phyloP scores from a whole-genome alignment of 2,888 invertebrate genomes.

The Sepiola atlantica region DNA sequence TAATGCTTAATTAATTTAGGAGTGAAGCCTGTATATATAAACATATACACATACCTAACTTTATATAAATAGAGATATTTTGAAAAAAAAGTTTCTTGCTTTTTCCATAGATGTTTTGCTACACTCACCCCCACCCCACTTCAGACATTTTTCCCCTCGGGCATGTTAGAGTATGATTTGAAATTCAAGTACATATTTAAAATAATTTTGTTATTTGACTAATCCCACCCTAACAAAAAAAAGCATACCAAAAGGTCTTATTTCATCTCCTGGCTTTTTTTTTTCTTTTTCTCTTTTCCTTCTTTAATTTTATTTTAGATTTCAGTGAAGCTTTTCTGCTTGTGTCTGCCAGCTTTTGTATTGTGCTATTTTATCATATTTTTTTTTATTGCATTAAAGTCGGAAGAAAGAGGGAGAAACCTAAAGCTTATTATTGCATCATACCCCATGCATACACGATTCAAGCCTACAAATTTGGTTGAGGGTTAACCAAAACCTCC shows the following conservation, averaged over 20 bases:
- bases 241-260: background rate
- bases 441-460: background rate
- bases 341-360: conserved; percentile 10
- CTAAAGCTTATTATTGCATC: background rate
- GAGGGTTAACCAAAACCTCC: background rate
- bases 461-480: background rate
- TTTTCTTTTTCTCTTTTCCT: background rate
- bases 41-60: too few relatives aligned
- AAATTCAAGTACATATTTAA: conserved; percentile 8
- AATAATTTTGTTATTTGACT: background rate
- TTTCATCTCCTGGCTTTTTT: background rate
- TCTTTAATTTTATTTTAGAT: background rate
- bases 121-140: background rate
- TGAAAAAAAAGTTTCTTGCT: background rate
- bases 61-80: background rate
- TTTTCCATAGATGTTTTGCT: background rate
- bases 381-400: background rate
- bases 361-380: background rate
- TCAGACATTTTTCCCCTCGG: background rate
- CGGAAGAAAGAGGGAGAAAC: background rate
- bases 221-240: background rate
- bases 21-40: too few relatives aligned
- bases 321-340: background rate
- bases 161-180: conserved; percentile 19
- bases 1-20: too few relatives aligned